Conservation (phyloP, 64 coral and sea anemone genomes). For the Platygyra sinensis region DNA sequence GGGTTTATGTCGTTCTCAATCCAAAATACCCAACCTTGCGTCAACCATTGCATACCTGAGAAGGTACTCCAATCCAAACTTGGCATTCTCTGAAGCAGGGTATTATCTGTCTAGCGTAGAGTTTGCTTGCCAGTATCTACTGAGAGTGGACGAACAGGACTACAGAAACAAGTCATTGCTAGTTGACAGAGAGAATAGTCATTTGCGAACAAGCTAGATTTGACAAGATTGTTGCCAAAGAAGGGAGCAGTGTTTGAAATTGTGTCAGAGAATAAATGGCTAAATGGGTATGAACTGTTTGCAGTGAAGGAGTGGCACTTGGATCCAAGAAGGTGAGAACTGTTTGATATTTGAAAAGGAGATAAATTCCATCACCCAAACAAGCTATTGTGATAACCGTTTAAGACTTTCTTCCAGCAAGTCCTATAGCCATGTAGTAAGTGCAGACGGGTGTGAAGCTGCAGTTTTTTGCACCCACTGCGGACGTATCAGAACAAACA, state of each 20-base stretch:
- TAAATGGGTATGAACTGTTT: slow-evolving; percentile 72
- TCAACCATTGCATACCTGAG: slow-evolving; percentile 73
- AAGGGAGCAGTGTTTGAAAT: slow-evolving; percentile 62
- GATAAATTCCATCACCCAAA: too few species aligned
- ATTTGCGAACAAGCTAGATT: slow-evolving; percentile 75
- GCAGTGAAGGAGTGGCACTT: slow-evolving; percentile 91
- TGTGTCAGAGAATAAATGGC: slow-evolving; percentile 64
- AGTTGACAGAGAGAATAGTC: slow-evolving; percentile 27
- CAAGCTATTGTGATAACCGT: too few species aligned
- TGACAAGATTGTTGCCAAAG: slow-evolving; percentile 29
- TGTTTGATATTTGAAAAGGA: not conserved
- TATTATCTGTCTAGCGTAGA: slow-evolving; percentile 85
- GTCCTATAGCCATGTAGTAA: too few species aligned
- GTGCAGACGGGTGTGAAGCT: too few species aligned
- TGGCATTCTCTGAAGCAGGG: slow-evolving; percentile 80
- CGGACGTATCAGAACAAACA: too few species aligned
- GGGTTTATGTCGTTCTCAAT: slow-evolving; percentile 86
- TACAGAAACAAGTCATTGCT: slow-evolving; percentile 39
- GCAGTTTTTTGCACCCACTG: too few species aligned
- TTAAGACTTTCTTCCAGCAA: too few species aligned
- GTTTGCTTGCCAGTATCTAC: slow-evolving; percentile 85
- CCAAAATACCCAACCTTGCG: slow-evolving; percentile 60
- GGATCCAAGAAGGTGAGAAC: slow-evolving; percentile 64
- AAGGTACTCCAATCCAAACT: slow-evolving; percentile 77
- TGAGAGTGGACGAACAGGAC: slow-evolving; percentile 71